A percentile compares a stretch with the other conserved stretches of the same genome.
Conservation (phyloP, 2,113 vertebrate genomes). For the Prietella phreatophila region DNA sequence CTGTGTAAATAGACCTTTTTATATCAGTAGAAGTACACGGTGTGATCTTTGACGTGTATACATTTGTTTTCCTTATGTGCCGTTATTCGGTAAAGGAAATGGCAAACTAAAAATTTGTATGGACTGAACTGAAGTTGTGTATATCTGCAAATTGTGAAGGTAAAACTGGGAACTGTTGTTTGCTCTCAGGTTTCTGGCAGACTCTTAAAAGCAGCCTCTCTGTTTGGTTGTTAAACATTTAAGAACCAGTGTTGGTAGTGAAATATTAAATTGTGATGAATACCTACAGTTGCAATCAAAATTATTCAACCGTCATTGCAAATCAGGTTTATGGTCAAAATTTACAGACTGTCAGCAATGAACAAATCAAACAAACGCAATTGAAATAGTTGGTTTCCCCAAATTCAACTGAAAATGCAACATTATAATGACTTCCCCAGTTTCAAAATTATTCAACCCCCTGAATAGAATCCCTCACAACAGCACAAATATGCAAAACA, state of each 20-base stretch:
- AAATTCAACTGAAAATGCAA: too few species aligned
- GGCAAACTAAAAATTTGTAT: background rate
- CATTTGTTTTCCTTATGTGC: slow-evolving; percentile 38
- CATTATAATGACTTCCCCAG: too few species aligned
- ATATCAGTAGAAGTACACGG: slow-evolving; percentile 25
- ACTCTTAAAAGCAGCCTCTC: slow-evolving; percentile 17
- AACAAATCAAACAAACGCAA: too few species aligned
- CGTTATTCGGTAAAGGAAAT: slow-evolving; percentile 20
- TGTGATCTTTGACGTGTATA: background rate
- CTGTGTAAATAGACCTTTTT: slow-evolving; percentile 26
- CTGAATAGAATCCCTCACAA: too few species aligned
- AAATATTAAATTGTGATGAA: background rate
- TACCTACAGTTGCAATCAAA: background rate
- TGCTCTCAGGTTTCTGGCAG: slow-evolving; percentile 37
- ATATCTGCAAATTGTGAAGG: slow-evolving; percentile 23
- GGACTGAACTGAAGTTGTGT: slow-evolving; percentile 23
- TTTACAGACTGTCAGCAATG: too few species aligned
- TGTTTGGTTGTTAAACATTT: slow-evolving; percentile 14
- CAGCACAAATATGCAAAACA: too few species aligned
- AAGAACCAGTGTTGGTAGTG: slow-evolving; percentile 2
- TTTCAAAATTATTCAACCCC: too few species aligned
- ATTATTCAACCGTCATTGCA: too few species aligned
- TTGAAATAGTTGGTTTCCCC: too few species aligned
- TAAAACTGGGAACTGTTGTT: slow-evolving; percentile 15
- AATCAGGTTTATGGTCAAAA: too few species aligned